Base-by-base conservation (phyloP, 2,888 invertebrate genomes). In the Callyntrura sp. region DNA sequence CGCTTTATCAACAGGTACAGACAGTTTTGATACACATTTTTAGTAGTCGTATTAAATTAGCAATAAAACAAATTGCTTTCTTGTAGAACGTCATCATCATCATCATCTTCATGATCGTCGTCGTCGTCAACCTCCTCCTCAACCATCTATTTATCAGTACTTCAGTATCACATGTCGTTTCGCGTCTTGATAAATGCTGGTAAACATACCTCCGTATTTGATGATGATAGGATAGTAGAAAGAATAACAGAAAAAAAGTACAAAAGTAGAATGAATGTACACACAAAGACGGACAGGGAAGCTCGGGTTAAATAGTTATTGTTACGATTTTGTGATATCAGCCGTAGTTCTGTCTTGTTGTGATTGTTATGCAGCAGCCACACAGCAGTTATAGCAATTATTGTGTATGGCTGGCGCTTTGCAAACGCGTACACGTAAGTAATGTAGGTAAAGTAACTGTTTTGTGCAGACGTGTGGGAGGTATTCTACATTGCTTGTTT, bases 371-470 rank as follows among this genome's bases (percentile, higher is more conserved):
- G 68, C 35, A 68, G 68, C 62, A 65, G 68, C 68, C 35, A 17
- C 48, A 43, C 65, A 70, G 70, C 17, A 70, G 9, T 43, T 20
- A 68, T 35, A 5, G 23, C 11, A 48, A 20, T 23, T 45, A 17
- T 20, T 73, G 17, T 45, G 2, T 51, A 51, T 60, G 23, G 60
- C 3, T 76, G 76, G 35, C 6, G 35, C 35, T 4, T 35, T 35
- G 35, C 17, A 23, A 81, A 17, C 51, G 43, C 20, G 51, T 4
- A 35, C 35, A 6, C 55, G n/a, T n/a, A n/a, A n/a, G n/a, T n/a
- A n/a, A 88, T 88, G 82, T 88, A 82, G 88, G 88, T 88, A 88
- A 88, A 73, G 73, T 88, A 88, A 88, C 88, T 82, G 88, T 82
- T 82, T 20, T 28, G 20, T 43, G 70, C 48, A 73, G 88, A 83